Evolutionary conservation across 2,888 invertebrate species (phyloP), one percentile per base, ranked within the genome.

Genomic region (Perdita meconis): DNA sequence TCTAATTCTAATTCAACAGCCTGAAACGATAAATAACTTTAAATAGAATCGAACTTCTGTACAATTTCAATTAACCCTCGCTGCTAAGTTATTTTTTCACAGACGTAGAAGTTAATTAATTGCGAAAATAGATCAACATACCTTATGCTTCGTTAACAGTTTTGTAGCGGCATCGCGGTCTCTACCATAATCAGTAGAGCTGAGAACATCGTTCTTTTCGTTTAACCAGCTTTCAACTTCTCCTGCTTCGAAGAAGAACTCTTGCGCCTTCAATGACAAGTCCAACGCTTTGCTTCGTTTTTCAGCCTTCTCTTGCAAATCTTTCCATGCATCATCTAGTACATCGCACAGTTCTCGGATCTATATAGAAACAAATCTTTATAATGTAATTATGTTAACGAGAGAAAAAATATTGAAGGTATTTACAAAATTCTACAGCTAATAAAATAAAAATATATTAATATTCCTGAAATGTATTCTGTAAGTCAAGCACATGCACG

Each of bases 171-270:
- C 95, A 88, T 97, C 97, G 40, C 98, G 94, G 92, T 98, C 98
- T 59, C 96, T 94, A n/a, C 98, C 98, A 79, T 96, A 96, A 91
- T 98, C 97, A 0, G 95, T 96, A n/a, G 96, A 96, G 38, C 95
- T 95, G 4, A 98, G 93, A 36, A 96, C 95, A 76, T 97, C 96
- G 56, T 95, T 96, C 91, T 97, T 97, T 93, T 98, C 98, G 42
- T 95, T 95, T 80, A 98, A 94, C 98, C 98, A 98, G 30, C 96
- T 95, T 93, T 98, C 98, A 78, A 98, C 96, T 93, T 98, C 98
- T 55, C 95, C 95, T 12, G 97, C 97, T 91, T 98, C 98, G 89
- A 97, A 97, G 93, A 97, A 95, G 93, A 97, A 98, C 93, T 98
- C 97, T 92, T 98, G 98, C 10, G 97, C 97, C 89, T 96, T 96